phyloP scores from a whole-genome alignment of 2,888 invertebrate genomes.

The Dorcus parallelipipedus region DNA sequence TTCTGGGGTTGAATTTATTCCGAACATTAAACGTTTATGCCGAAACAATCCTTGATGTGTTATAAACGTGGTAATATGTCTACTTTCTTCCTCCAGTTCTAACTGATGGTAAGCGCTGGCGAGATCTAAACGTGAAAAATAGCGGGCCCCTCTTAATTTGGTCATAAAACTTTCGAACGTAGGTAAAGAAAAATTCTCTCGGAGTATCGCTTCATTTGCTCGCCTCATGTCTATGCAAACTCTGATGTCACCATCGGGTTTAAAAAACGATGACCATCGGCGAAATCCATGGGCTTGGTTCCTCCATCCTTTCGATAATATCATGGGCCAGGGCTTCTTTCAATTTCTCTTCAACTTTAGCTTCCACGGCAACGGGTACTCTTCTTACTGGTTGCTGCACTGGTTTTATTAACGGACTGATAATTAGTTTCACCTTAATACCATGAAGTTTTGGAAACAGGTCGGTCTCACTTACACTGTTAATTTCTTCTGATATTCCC shows the following conservation, averaged over 20 bases:
- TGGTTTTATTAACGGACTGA: slow-evolving; percentile 1
- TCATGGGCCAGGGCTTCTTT: slow-evolving; percentile 16
- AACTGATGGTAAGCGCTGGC: slow-evolving; percentile 33
- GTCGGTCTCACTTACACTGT: neutral
- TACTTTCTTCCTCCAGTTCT: slow-evolving; percentile 12
- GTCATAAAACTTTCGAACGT: slow-evolving; percentile 9
- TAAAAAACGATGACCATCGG: slow-evolving; percentile 37
- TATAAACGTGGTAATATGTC: slow-evolving; percentile 16
- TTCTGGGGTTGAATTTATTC: slow-evolving; percentile 36
- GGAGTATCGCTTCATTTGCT: slow-evolving; percentile 34
- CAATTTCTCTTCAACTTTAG: slow-evolving; percentile 22
- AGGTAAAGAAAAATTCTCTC: slow-evolving; percentile 14
- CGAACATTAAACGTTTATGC: slow-evolving; percentile 39
- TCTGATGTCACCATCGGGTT: slow-evolving; percentile 31
- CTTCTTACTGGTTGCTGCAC: slow-evolving; percentile 11
- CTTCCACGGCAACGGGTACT: slow-evolving; percentile 13
- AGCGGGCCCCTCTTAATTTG: slow-evolving; percentile 25
- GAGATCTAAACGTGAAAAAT: slow-evolving; percentile 27
- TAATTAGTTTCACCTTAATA: neutral
- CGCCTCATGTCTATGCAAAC: slow-evolving; percentile 41
- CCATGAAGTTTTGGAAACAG: slow-evolving; percentile 1
- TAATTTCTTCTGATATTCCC: neutral
- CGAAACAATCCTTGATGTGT: slow-evolving; percentile 19
- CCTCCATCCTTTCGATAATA: slow-evolving; percentile 36
- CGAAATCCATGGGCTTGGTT: slow-evolving; percentile 37